phyloP scores from a whole-genome alignment of 2,113 vertebrate species.

The Spilogale gracilis region DNA sequence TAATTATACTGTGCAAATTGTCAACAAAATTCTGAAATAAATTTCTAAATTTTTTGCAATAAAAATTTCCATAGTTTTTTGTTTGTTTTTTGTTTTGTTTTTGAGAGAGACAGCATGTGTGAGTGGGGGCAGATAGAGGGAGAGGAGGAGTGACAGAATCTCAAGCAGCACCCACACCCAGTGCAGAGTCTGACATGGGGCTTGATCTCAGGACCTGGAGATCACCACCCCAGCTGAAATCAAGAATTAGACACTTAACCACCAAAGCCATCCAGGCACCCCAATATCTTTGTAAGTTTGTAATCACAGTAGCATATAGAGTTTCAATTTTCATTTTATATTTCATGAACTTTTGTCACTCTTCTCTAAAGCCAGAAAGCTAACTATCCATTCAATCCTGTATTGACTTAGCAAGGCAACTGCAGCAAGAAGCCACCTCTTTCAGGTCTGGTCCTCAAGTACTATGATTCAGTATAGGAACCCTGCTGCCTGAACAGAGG shows the following conservation, averaged over 20 bases:
- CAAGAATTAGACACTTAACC: neutral
- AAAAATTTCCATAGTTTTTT: neutral
- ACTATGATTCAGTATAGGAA: neutral
- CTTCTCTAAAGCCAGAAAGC: neutral
- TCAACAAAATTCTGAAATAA: slow-evolving; percentile 4
- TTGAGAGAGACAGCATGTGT: neutral
- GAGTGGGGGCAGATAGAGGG: neutral
- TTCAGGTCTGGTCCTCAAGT: neutral
- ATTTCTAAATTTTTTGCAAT: slow-evolving; percentile 23
- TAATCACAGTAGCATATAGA: neutral
- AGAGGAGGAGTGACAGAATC: neutral
- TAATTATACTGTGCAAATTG: neutral
- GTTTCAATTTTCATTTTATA: neutral
- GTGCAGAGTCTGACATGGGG: neutral
- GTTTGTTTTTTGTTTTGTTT: neutral
- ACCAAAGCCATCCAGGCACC: neutral
- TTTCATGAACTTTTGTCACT: neutral
- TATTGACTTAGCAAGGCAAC: neutral
- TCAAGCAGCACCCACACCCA: neutral
- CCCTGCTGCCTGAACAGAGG: neutral
- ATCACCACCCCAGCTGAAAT: neutral
- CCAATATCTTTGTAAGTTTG: neutral
- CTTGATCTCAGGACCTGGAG: neutral
- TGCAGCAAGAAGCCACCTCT: neutral
- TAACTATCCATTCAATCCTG: neutral